Evolutionary conservation across 2,888 invertebrate species (phyloP).

Genomic region (Drosophila mimetica): DNA sequence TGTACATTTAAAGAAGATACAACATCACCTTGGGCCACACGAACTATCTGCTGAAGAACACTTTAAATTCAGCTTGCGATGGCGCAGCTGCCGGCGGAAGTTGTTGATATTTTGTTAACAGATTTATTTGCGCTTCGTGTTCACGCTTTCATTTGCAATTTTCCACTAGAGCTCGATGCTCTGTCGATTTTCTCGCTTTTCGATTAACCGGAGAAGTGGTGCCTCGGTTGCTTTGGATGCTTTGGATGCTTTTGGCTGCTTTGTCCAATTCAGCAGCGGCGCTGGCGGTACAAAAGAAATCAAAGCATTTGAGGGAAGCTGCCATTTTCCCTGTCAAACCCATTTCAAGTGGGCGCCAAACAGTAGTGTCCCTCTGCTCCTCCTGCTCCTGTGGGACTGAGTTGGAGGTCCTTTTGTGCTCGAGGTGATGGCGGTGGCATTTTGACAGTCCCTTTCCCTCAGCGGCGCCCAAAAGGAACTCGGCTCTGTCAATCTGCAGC

Average conservation of each 20-base stretch:
- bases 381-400: background rate
- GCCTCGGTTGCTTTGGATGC: conserved; percentile 31
- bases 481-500: conserved; percentile 34
- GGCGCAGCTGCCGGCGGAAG: conserved; percentile 21
- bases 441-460: conserved; percentile 34
- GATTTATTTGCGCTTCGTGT: conserved; percentile 50
- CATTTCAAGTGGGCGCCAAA: conserved; percentile 51
- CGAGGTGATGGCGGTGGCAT: conserved; percentile 4
- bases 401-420: conserved; percentile 1
- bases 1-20: background rate
- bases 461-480: conserved; percentile 29
- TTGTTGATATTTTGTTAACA: conserved; percentile 51
- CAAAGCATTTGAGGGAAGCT: conserved; percentile 36
- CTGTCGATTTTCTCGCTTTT: conserved; percentile 27
- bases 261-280: conserved; percentile 34
- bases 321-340: conserved; percentile 48
- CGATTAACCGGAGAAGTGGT: conserved; percentile 42
- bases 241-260: too few species aligned
- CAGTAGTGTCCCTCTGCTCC: conserved; percentile 29
- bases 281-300: conserved; percentile 38
- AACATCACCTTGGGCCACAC: conserved; percentile 6
- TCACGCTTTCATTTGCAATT: conserved; percentile 47
- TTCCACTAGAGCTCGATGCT: conserved; percentile 18
- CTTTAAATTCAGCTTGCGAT: conserved; percentile 15
- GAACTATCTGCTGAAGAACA: conserved; percentile 6